Evolutionary conservation across 2,113 vertebrate genomes (phyloP), one percentile per base, ranked within the genome.

Genomic region (Melanotaenia duboulayi): DNA sequence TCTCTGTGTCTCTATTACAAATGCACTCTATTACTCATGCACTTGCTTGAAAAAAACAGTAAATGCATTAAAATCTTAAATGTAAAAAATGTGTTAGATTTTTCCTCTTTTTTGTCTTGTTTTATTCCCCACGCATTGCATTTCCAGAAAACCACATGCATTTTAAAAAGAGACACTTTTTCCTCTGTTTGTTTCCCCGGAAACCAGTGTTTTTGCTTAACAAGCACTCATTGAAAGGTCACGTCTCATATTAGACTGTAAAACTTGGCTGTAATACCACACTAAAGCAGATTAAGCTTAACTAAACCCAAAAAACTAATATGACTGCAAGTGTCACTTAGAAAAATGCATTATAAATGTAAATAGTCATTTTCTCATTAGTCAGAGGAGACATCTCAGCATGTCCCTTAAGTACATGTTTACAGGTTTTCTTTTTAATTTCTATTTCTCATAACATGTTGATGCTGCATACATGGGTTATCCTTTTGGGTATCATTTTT

Each of bases 181-280:
- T 40, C 55, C 55, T 52, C 12, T 0, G 52, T 57, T 44, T n/a
- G 4, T 4, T 48, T 82, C 40, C 57, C 56, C 64, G 32, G 58
- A 35, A 62, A 37, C 22, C 7, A 16, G 17, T 72, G 73, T 71
- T 83, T 76, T 64, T 58, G 68, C 76, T 76, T 64, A 68, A 80
- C 58, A 78, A 67, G 32, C 52, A 61, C 65, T 78, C 80, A 66
- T 19, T 35, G 42, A 83, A 87, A 81, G 77, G 81, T 83, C 72
- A 61, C 17, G 49, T 42, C 17, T 78, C 63, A 23, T 46, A 39
- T 54, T 65, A 78, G 56, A 65, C 59, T 24, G 14, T 67, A 59
- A 61, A 35, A 74, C 57, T 54, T 54, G 39, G 22, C 66, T 69
- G 50, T 51, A 42, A 76, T 55, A 66, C 71, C 75, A 62, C 42